These are phyloP conservation scores for Hypothenemus hampei DNA, from an alignment of 1,140 invertebrate species.

Conservation along the genomic window DNA sequence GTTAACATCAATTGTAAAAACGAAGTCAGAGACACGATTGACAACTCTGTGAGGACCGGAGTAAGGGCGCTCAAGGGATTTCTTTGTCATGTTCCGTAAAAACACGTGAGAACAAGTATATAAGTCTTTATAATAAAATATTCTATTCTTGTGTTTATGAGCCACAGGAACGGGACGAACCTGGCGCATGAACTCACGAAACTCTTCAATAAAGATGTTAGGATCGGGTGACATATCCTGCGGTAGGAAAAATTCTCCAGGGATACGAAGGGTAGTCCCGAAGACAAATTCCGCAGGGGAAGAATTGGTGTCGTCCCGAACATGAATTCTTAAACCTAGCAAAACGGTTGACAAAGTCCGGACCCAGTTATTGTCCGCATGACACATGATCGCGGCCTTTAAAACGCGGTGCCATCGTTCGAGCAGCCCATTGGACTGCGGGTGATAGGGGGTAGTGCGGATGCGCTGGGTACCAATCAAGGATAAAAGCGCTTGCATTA, in stretches of 20 bases:
- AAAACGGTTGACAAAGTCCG: conserved; percentile 33
- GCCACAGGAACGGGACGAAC: conserved; percentile 12
- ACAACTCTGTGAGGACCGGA: conserved; percentile 43
- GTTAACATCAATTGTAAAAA: no score
- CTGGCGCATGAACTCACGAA: not conserved
- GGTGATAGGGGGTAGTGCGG: not conserved
- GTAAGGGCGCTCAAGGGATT: conserved; percentile 43
- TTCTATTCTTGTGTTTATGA: conserved; percentile 24
- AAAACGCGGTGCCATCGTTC: conserved; percentile 35
- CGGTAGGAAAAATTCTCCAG: conserved; percentile 40
- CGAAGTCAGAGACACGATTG: no score
- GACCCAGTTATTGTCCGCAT: conserved; percentile 11
- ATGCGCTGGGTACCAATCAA: not conserved
- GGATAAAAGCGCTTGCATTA: conserved; percentile 25
- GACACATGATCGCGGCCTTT: conserved; percentile 53
- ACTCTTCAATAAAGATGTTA: not conserved
- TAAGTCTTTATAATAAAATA: conserved; percentile 34
- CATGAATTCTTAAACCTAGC: conserved; percentile 35
- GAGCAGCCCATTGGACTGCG: not conserved
- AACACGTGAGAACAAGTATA: conserved; percentile 39
- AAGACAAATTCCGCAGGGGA: conserved; percentile 42
- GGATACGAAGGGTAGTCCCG: conserved; percentile 39
- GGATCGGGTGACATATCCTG: not conserved
- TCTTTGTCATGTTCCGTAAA: conserved; percentile 36
- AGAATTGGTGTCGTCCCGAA: conserved; percentile 34